Evolutionary conservation across 92 coral and sea anemone genomes (phyloP), one percentile per base, ranked within the genome.

Genomic region (Palythoa heliodiscus): DNA sequence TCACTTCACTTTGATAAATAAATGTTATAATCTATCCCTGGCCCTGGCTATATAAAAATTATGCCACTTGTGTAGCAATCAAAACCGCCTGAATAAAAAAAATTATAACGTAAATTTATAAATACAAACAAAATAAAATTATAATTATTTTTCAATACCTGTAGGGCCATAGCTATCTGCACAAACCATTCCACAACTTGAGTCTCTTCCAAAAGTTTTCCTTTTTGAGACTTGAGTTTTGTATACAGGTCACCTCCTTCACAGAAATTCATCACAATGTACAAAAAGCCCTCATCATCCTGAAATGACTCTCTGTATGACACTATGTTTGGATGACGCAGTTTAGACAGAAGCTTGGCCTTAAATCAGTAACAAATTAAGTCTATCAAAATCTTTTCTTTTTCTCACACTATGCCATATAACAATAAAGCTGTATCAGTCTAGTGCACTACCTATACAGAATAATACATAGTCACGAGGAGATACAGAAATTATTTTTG

Each of bases 161-260:
- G 99, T 58, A 96, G 82, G 24, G 99, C 99, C 99, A 96, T 96
- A 38, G 99, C 98, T 76, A 96, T 96, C 90, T 96, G 99, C 52
- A 96, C 99, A 95, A 96, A 96, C 99, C 99, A 96, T 80, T 96
- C 98, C 60, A 96, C 99, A 50, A 96, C 87, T 88, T 95, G 98
- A 52, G 93, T 91, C 86, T 96, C 99, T 79, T 93, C 98, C 83
- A 96, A 80, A 16, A 87, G 73, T 8, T 88, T 77, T 50, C 95
- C 91, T 63, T 94, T 91, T 55, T 95, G 98, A 48, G 86, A 88
- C 82, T 96, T 96, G 37, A 96, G 93, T 85, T 86, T 92, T 53
- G 98, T 24, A 78, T 96, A 96, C 19, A 96, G 89, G 72, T 96
- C 99, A 15, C 99, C 99, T 55, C 98, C 99, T 82, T 96, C 99